Evolutionary conservation across 2,888 invertebrate genomes (phyloP), one percentile per base, ranked within the genome.

Genomic region (Sesamia inferens): DNA sequence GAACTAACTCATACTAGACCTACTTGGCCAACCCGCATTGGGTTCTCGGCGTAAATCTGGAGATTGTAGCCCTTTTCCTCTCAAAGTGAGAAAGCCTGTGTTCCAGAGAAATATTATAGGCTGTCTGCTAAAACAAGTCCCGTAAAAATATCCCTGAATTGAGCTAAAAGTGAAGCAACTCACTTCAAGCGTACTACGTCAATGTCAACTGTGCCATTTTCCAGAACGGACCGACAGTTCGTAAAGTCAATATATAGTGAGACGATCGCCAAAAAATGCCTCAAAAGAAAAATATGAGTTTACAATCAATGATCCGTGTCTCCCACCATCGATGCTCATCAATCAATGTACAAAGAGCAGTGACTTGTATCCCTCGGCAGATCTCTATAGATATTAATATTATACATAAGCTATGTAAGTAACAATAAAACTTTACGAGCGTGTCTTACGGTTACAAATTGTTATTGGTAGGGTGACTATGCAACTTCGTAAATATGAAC

Each of bases 361-460:
- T 84, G 84, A 83, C 81, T 83, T 81, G 83, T 83, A 76, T 73
- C 86, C 86, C 86, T 63, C 48, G 61, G 65, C 76, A 66, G 68
- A 62, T 54, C 11, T n/a, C 69, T 71, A 69, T 39, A 57, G 61
- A 76, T 76, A 85, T 80, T 83, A 79, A 85, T 86, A 89, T 87
- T 79, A 82, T 85, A 73, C 63, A 42, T 24, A 59, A 19, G 64
- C 66, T 39, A 48, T n/a, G 83, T 76, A 85, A 71, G 67, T 68
- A 71, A 86, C 87, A 84, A 88, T 90, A 88, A 90, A 90, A 87
- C 47, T 90, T 90, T 89, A 90, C 82, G 90, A 88, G 84, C 83
- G 83, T 75, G 72, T 77, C 74, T 78, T 65, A 64, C 66, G 54
- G 84, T 83, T 83, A 88, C 90, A 88, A 90, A 90, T 90, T 87